Percentiles rank a stretch among this genome's conserved stretches.
These are phyloP conservation scores for Mesorhabditis spiculigera DNA, from an alignment of 2,888 invertebrate genomes.

Conservation along the genomic window DNA sequence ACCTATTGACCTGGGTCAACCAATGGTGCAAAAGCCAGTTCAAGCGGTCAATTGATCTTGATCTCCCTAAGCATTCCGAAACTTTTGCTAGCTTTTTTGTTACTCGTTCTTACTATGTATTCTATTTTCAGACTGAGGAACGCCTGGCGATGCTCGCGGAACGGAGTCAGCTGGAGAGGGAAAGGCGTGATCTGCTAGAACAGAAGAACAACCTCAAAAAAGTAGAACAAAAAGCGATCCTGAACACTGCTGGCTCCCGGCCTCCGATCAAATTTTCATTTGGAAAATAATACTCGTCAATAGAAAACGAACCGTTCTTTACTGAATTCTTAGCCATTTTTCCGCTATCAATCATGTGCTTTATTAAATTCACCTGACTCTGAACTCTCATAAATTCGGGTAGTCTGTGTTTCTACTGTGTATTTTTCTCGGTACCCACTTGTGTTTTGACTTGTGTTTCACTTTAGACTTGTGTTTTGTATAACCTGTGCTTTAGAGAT, in stretches of 20 bases:
- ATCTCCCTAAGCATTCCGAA: neutral
- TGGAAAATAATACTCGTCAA: constrained; percentile 16
- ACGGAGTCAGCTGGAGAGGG: constrained; percentile 46
- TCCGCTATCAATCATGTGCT: neutral
- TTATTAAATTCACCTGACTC: neutral
- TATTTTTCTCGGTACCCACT: neutral
- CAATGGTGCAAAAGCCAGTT: neutral
- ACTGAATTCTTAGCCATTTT: neutral
- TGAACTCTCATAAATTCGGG: neutral
- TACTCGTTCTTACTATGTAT: no score
- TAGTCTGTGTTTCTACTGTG: neutral
- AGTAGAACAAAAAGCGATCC: constrained; percentile 49
- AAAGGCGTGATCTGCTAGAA: constrained; percentile 40
- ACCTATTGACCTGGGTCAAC: neutral
- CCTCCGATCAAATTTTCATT: constrained; percentile 50
- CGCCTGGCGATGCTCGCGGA: constrained; percentile 53
- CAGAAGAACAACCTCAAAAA: constrained; percentile 40
- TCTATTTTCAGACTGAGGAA: constrained; percentile 50
- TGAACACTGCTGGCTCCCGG: constrained; percentile 52
- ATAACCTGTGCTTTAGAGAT: neutral
- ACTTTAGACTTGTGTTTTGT: neutral
- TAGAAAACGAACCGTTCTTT: no score
- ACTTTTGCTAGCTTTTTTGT: neutral
- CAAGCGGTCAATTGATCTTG: constrained; percentile 6
- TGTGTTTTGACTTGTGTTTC: neutral